Evolutionary conservation across 2,888 invertebrate genomes (phyloP).

Genomic region (Cosmia pyralina): DNA sequence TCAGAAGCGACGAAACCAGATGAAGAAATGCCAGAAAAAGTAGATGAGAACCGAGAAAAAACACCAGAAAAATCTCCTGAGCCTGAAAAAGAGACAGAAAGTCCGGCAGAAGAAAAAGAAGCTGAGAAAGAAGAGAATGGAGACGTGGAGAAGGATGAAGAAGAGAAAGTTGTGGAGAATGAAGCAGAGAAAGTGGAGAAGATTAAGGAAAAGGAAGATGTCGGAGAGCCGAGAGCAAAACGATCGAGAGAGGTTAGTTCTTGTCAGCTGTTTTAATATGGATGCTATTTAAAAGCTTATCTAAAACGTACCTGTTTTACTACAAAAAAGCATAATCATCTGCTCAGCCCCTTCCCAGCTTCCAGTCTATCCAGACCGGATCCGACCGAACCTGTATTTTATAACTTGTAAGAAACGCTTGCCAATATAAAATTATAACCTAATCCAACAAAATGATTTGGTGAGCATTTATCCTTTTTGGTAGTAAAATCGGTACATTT

Average conservation of each 20-base stretch:
- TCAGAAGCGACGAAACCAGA: conserved; percentile 35
- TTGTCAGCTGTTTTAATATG: conserved; percentile 6
- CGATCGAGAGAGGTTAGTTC: conserved; percentile 84
- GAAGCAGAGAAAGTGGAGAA: conserved; percentile 47
- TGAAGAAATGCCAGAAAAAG: conserved; percentile 37
- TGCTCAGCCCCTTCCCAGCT: background rate
- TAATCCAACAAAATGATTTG: background rate
- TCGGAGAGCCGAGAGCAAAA: conserved; percentile 82
- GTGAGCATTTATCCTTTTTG: background rate
- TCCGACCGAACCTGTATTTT: background rate
- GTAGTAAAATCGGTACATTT: conserved; percentile 1
- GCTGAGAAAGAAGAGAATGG: conserved; percentile 45
- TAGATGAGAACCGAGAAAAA: conserved; percentile 35
- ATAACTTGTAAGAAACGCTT: background rate
- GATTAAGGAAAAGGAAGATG: conserved; percentile 57
- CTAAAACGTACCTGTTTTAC: conserved; percentile 20
- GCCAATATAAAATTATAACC: background rate
- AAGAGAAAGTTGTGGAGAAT: conserved; percentile 52
- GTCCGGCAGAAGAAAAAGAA: conserved; percentile 47
- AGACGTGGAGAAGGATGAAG: conserved; percentile 48
- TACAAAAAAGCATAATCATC: background rate
- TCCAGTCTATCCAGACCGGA: background rate
- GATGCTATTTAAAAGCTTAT: background rate
- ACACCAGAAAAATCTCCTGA: conserved; percentile 37
- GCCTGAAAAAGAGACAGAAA: conserved; percentile 37